A percentile compares a stretch with the other conserved stretches of the same genome.
Evolutionary conservation across 64 coral and sea anemone species (phyloP).

Genomic region (Stichodactyla helianthus): DNA sequence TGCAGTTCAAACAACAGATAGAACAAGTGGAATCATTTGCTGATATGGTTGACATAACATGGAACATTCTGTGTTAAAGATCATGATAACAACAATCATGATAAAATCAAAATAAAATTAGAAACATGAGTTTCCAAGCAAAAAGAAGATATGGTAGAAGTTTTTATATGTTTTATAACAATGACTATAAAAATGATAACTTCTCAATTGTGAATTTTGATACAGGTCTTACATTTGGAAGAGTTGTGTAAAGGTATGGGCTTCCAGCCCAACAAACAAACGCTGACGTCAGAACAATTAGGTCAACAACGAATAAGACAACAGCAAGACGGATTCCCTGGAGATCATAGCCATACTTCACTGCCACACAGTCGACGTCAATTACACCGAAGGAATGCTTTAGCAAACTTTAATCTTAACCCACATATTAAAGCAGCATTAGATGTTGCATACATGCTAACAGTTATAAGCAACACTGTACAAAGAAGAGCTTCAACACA

Average conservation of each 20-base stretch:
- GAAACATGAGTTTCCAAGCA: not conserved
- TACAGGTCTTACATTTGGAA: not conserved
- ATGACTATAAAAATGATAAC: not conserved
- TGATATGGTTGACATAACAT: not conserved
- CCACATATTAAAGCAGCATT: not conserved
- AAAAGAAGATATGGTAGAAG: not conserved
- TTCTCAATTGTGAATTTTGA: not conserved
- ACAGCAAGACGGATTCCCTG: not conserved
- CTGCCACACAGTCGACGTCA: not conserved
- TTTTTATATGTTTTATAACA: too few relatives aligned
- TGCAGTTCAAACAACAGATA: too few relatives aligned
- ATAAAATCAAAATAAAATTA: not conserved
- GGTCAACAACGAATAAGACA: not conserved
- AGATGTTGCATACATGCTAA: constrained; percentile 12
- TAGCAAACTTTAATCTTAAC: not conserved
- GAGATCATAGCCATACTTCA: not conserved
- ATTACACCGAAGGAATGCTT: not conserved
- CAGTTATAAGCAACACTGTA: not conserved
- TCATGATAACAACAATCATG: not conserved
- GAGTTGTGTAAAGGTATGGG: not conserved
- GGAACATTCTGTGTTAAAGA: not conserved
- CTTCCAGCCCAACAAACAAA: not conserved
- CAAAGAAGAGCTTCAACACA: constrained; percentile 20
- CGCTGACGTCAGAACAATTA: not conserved
- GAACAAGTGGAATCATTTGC: not conserved